A percentile compares a stretch with the other conserved stretches of the same genome.
These are phyloP conservation scores for Dolomedes plantarius DNA, from an alignment of 2,888 invertebrate genomes.

Conservation along the genomic window DNA sequence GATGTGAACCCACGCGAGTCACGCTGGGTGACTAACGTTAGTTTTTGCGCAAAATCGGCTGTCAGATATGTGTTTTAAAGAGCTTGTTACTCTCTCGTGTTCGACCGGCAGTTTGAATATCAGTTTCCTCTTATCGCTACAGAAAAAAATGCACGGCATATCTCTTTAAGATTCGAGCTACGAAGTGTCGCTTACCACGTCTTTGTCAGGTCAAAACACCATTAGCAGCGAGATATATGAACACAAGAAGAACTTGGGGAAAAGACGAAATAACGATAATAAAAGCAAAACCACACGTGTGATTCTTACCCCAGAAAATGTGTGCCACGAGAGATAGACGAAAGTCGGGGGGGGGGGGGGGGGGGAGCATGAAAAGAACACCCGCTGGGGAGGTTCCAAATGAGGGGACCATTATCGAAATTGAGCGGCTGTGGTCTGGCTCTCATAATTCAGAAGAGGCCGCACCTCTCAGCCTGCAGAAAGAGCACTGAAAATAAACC, in stretches of 20 bases:
- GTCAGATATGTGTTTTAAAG: too few relatives aligned
- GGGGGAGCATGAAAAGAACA: neutral
- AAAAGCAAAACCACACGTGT: too few relatives aligned
- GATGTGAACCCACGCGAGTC: too few relatives aligned
- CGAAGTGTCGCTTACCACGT: constrained; percentile 8
- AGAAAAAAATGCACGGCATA: too few relatives aligned
- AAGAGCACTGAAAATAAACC: neutral
- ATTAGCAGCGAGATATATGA: constrained; percentile 21
- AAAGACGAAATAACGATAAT: neutral
- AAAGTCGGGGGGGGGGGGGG: neutral
- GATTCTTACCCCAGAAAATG: too few relatives aligned
- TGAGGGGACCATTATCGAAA: constrained; percentile 14
- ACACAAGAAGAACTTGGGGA: neutral
- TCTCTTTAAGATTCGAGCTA: too few relatives aligned
- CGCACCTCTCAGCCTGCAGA: constrained; percentile 9
- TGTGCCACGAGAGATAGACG: too few relatives aligned
- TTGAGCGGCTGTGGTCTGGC: neutral
- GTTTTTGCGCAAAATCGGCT: too few relatives aligned
- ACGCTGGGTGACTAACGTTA: too few relatives aligned
- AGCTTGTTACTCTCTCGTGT: too few relatives aligned
- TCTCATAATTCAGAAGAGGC: neutral
- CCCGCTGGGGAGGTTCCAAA: neutral
- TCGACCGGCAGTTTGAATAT: too few relatives aligned
- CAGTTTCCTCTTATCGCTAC: too few relatives aligned
- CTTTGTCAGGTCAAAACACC: constrained; percentile 2